Conservation (phyloP, 2,113 vertebrate species). For the Aptenodytes forsteri region DNA sequence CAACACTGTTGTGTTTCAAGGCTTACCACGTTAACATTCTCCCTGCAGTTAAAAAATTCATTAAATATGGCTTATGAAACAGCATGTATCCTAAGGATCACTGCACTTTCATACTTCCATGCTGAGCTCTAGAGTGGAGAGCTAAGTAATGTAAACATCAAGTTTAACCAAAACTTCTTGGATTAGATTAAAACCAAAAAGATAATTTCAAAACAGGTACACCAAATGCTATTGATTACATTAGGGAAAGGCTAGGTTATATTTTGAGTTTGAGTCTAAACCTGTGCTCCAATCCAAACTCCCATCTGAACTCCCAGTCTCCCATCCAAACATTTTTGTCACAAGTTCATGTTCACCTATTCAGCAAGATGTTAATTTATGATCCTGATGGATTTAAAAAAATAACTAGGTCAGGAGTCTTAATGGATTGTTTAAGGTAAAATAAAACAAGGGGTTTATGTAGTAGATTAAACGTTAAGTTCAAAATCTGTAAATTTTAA, state of each 20-base stretch:
- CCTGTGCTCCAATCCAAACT: not conserved
- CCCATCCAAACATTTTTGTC: not conserved
- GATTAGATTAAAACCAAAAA: not conserved
- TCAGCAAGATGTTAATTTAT: not conserved
- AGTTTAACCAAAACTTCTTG: not conserved
- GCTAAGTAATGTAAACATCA: not conserved
- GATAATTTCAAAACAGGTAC: not conserved
- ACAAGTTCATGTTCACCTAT: not conserved
- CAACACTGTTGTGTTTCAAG: not conserved
- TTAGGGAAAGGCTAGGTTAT: not conserved
- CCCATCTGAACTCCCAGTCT: not conserved
- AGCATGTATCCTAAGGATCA: not conserved
- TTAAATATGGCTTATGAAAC: not conserved
- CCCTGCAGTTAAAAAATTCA: not conserved
- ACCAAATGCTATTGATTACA: not conserved
- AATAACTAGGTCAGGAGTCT: not conserved
- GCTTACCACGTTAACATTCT: not conserved
- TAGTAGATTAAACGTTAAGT: not conserved
- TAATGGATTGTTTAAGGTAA: not conserved
- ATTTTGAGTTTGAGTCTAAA: not conserved
- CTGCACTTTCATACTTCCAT: not conserved
- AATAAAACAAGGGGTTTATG: not conserved
- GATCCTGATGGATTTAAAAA: not conserved
- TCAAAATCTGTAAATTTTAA: not conserved
- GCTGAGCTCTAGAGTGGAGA: not conserved